Base-by-base conservation (phyloP, 2,797 vertebrate species). In the Bufotes viridis region DNA sequence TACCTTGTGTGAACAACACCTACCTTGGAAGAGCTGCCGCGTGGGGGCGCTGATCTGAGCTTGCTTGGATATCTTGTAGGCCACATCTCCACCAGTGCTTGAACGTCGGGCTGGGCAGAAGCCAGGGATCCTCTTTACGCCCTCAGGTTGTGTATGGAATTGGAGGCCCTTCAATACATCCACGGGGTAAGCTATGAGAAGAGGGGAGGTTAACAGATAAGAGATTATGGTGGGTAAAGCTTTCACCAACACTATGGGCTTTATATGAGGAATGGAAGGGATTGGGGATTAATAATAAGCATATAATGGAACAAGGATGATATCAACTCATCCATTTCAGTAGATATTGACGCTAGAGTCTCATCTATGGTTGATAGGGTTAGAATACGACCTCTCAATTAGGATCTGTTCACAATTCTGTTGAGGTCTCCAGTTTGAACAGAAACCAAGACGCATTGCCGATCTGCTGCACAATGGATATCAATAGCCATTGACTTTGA, bases 41-140 rank as follows among this genome's bases (percentile, higher is more conserved):
- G 97, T 98, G 90, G 97, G 97, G 53, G 97, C 97, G 0, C 97
- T 97, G 93, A 99, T 96, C 93, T 98, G 97, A 70, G 97, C 97
- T 89, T 95, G 96, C 88, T 97, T 96, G 84, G 92, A 93, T 91
- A 98, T 95, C 74, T 96, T 95, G 94, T 95, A 98, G 90, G 97
- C 97, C 81, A 96, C 94, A 85, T 96, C 96, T 0, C 95, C 91
- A 3, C 85, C 88, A 82, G 82, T 90, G 78, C 96, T 91, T 22
- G 94, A 90, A 17, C 94, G 95, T 0, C 94, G 94, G 42, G 94
- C 94, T 11, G 95, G 92, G 92, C 97, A 98, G 93, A 97, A 95
- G 9, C 96, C 95, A 0, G 96, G 93, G 2, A 95, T 94, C 90
- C 94, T 96, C 92, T 94, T 94, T 89, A 98, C 96, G 2, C 97